Conservation (phyloP, 2,797 vertebrate genomes). For the Nyctalus aviator region DNA sequence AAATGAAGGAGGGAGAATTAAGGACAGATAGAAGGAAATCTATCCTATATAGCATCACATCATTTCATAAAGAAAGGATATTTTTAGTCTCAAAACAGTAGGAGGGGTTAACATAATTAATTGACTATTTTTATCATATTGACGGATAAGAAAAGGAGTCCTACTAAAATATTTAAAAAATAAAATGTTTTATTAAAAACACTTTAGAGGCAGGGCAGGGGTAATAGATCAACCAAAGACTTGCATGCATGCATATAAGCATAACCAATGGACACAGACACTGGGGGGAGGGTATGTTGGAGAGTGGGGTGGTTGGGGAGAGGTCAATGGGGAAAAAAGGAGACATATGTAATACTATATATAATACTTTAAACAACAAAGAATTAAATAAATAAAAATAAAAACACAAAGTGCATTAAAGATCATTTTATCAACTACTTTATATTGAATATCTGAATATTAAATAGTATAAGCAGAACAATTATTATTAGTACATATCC, state of each 20-base stretch:
- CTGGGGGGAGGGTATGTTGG: no score
- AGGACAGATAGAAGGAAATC: background rate
- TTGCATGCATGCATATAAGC: no score
- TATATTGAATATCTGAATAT: background rate
- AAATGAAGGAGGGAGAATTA: slow-evolving; percentile 1
- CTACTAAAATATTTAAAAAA: background rate
- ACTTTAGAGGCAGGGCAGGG: background rate
- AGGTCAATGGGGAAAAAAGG: no score
- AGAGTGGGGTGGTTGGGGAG: no score
- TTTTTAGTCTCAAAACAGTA: slow-evolving; percentile 33
- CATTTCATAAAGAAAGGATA: slow-evolving; percentile 35
- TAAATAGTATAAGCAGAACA: background rate
- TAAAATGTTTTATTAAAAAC: slow-evolving; percentile 21
- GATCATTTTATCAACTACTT: slow-evolving; percentile 12
- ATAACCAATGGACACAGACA: no score
- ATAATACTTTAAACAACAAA: no score
- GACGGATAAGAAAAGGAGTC: background rate
- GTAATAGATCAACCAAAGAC: no score
- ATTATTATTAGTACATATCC: background rate
- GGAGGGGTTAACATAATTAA: background rate
- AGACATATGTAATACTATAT: no score
- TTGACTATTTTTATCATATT: slow-evolving; percentile 1
- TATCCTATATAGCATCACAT: background rate
- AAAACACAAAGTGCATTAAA: background rate
- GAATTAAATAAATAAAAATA: no score